Evolutionary conservation across 2,888 invertebrate genomes (phyloP), one percentile per base, ranked within the genome.

Genomic region (Tachina grossa): DNA sequence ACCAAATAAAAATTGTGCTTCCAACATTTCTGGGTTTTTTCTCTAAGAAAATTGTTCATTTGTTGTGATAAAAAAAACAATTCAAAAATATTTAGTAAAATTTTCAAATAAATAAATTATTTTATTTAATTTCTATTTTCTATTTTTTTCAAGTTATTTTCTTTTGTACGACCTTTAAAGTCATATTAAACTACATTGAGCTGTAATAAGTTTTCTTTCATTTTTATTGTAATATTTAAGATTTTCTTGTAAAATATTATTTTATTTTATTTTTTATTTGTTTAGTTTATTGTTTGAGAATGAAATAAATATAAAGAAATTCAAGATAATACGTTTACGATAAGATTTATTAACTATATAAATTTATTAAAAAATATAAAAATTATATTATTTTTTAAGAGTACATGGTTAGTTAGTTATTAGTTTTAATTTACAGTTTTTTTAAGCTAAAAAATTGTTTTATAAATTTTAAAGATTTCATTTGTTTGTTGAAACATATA

Each of bases 1-100:
- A 43, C 0, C 43, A 69, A 72, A 49, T 49, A 43, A 68, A 79
- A 80, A 83, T 85, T 85, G 85, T 85, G 85, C 85, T 85, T 85
- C 85, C 85, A 85, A 85, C 85, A 75, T 79, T 71, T 51, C 4
- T 22, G 83, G 85, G 79, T 0, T 66, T 41, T 55, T n/a, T 43
- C 39, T 43, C 47, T 39, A 10, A 41, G 19, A 55, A 71, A 16
- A 83, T 51, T 16, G 0, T 45, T 41, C 19, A 53, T 65, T 47
- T 65, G 14, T 45, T 13, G 19, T 19, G 41, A 22, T 59, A 1
- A 39, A 59, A 39, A 59, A 57, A 14, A 19, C 9, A 9, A 31
- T n/a, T n/a, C 1, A 39, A 55, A 41, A 66, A 59, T 53, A 43
- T 43, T 68, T n/a, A 69, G 55, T 39, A 0, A 31, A 5, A 14